Evolutionary conservation across 1,140 invertebrate genomes (phyloP).

Genomic region (Bathynomus jamesi): DNA sequence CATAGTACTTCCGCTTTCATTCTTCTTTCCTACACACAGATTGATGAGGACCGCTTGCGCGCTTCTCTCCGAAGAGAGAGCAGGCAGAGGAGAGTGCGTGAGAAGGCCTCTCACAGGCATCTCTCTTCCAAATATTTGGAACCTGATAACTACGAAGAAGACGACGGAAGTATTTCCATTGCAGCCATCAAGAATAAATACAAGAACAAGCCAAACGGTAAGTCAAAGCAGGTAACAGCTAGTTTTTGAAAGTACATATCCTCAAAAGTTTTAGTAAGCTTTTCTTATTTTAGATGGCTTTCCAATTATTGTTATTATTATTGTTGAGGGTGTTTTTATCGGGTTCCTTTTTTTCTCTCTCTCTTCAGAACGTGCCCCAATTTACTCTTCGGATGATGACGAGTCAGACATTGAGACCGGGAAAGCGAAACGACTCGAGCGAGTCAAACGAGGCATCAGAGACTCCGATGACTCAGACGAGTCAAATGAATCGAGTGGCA

Average conservation of each 20-base stretch:
- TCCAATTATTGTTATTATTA: constrained; percentile 3
- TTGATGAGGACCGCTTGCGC: constrained; percentile 82
- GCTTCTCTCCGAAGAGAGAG: constrained; percentile 69
- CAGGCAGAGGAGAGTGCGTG: constrained; percentile 54
- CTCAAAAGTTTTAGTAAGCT: neutral
- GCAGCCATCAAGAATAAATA: constrained; percentile 92
- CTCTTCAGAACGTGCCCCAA: constrained; percentile 46
- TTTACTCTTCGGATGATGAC: constrained; percentile 87
- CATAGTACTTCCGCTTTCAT: too few species aligned
- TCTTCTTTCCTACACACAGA: constrained; percentile 8
- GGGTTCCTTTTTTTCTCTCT: neutral
- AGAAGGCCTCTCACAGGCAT: constrained; percentile 53
- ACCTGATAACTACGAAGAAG: constrained; percentile 73
- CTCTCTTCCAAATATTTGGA: constrained; percentile 55
- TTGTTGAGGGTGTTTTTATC: neutral
- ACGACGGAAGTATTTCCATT: constrained; percentile 82
- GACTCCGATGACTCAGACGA: constrained; percentile 64
- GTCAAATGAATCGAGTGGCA: constrained; percentile 8
- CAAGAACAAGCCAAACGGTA: constrained; percentile 53
- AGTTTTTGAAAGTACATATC: neutral
- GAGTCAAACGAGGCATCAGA: constrained; percentile 63
- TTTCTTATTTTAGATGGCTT: neutral
- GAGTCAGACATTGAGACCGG: constrained; percentile 75
- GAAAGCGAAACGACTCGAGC: constrained; percentile 63
- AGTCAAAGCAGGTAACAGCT: neutral